Evolutionary conservation across 1,140 invertebrate species (phyloP), one percentile per base, ranked within the genome.

Genomic region (Solenopsis invicta): DNA sequence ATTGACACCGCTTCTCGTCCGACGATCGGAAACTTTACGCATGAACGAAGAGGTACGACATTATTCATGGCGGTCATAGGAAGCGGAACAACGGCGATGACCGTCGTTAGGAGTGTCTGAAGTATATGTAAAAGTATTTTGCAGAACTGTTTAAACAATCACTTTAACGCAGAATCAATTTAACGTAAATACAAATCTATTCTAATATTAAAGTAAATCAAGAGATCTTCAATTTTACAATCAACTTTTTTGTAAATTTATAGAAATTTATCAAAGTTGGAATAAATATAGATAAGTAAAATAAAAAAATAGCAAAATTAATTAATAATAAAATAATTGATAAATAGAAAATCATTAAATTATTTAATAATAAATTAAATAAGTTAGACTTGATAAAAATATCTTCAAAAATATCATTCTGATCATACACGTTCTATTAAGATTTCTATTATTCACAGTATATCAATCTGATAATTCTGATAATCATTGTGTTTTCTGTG

Each of bases 11-110:
- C 82, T 88, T 84, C 89, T 88, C 89, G 45, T 76, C 52, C 82
- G 75, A 76, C 87, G 86, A 91, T 89, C 86, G 80, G 89, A 92
- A 88, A 91, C 87, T 91, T 89, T 75, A 91, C 89, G 90, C 89
- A 90, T 89, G 90, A 90, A 77, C 87, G 86, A 89, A 80, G 67
- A 89, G 59, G 64, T 67, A 66, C 86, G 89, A 91, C 89, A 88
- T 87, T 82, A 89, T 67, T 90, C 90, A 85, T 87, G 90, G 64
- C 81, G 86, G 86, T 74, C 87, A 87, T 86, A 87, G 91, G 91
- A 92, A 92, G 88, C 89, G 87, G 72, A 87, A 82, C 67, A 77
- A 76, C 88, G 80, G 64, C 75, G 82, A 89, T 89, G 82, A 82
- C 81, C 80, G n/a, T 84, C 69, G 80, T 84, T 84, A 84, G 41